phyloP scores from a whole-genome alignment of 2,797 vertebrate genomes.

The Danio kyathit region DNA sequence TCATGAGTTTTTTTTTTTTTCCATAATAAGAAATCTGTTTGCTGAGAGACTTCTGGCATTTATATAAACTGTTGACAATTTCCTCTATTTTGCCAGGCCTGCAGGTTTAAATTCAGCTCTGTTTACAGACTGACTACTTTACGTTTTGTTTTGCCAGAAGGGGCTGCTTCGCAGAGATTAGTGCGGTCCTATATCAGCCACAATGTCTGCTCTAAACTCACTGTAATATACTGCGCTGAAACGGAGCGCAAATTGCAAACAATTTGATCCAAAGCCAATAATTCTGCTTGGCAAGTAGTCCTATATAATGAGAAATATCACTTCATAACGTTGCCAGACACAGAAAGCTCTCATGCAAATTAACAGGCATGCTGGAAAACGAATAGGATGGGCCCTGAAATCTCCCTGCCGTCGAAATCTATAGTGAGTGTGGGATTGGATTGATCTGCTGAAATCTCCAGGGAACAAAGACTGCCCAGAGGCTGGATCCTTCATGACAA shows the following conservation, averaged over 20 bases:
- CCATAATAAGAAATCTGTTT: background rate
- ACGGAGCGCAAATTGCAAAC: conserved; percentile 35
- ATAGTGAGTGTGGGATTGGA: conserved; percentile 34
- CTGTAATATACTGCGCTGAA: conserved; percentile 33
- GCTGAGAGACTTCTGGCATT: background rate
- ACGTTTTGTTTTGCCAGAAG: background rate
- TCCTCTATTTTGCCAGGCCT: background rate
- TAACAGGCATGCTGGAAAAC: conserved; percentile 31
- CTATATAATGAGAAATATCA: conserved; percentile 22
- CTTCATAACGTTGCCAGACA: conserved; percentile 32
- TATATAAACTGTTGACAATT: conserved; percentile 13
- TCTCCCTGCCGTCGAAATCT: conserved; percentile 44
- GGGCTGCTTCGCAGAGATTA: conserved; percentile 11
- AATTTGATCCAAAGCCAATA: conserved; percentile 46
- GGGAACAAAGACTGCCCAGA: conserved; percentile 22
- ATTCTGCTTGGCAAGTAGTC: conserved; percentile 16
- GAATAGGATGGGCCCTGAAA: conserved; percentile 40
- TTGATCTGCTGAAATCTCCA: conserved; percentile 36
- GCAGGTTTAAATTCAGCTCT: background rate
- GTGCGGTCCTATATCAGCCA: background rate
- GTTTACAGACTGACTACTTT: conserved; percentile 11
- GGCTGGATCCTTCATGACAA: conserved; percentile 35
- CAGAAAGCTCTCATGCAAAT: conserved; percentile 53
- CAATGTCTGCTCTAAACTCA: background rate
- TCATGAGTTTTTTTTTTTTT: background rate